A percentile compares a stretch with the other conserved stretches of the same genome.
Evolutionary conservation across 1,140 invertebrate genomes (phyloP).

Genomic region (Riptortus pedestris): DNA sequence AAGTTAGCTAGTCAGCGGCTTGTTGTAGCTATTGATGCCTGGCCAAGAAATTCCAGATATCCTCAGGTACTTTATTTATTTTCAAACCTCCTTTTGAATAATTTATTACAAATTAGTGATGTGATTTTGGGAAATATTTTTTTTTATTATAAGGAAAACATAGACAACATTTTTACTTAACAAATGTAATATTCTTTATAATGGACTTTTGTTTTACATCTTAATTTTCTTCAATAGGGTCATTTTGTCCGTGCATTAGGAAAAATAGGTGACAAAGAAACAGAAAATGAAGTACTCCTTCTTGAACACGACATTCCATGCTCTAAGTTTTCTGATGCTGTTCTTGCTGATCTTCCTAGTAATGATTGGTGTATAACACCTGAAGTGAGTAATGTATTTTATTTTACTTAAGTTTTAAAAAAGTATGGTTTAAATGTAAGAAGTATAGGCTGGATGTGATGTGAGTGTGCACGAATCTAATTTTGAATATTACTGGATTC

Average conservation of each 20-base stretch:
- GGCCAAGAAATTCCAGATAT: conserved; percentile 77
- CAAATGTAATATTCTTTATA: neutral
- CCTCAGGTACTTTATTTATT: conserved; percentile 40
- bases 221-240: conserved; percentile 46
- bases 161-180: neutral
- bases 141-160: neutral
- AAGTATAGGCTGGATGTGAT: no score
- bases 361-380: conserved; percentile 77
- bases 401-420: no score
- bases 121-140: no score
- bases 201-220: neutral
- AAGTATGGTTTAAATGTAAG: no score
- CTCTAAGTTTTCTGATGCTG: conserved; percentile 85
- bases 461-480: no score
- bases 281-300: conserved; percentile 91
- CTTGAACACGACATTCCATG: conserved; percentile 97
- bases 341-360: conserved; percentile 82
- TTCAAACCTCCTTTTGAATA: neutral
- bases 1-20: conserved; percentile 72
- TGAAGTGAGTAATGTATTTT: conserved; percentile 28
- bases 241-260: conserved; percentile 83
- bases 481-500: no score
- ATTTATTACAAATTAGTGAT: neutral
- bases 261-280: conserved; percentile 70
- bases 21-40: conserved; percentile 84